phyloP scores from a whole-genome alignment of 2,113 vertebrate genomes.

The Hypomesus transpacificus region DNA sequence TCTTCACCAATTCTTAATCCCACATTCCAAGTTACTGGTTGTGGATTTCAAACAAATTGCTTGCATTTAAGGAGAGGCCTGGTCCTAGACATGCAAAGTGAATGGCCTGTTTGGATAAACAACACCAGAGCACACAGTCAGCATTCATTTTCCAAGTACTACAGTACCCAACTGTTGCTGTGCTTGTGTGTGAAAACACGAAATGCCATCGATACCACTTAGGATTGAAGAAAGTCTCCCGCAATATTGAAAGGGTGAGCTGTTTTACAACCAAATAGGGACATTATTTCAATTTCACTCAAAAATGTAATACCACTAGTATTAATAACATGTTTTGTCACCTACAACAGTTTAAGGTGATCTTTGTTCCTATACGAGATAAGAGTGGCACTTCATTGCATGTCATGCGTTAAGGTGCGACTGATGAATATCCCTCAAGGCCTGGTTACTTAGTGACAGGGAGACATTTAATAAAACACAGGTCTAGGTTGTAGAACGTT shows the following conservation, averaged over 20 bases:
- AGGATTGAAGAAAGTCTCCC: too few relatives aligned
- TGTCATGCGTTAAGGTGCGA: not conserved
- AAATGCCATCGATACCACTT: too few relatives aligned
- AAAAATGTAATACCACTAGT: too few relatives aligned
- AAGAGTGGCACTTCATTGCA: not conserved
- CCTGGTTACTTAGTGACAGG: slow-evolving; percentile 6
- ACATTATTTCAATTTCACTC: too few relatives aligned
- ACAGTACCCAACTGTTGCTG: not conserved
- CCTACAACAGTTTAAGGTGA: not conserved
- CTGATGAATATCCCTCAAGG: not conserved
- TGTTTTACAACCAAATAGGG: too few relatives aligned
- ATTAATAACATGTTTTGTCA: not conserved
- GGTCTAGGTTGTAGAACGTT: not conserved
- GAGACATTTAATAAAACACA: slow-evolving; percentile 8
- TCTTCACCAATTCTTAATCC: not conserved
- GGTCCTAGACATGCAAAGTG: not conserved
- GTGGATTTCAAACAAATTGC: not conserved
- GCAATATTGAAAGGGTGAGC: too few relatives aligned
- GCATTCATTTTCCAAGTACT: not conserved
- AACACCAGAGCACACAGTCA: slow-evolving; percentile 3
- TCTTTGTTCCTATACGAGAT: slow-evolving; percentile 5
- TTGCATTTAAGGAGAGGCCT: not conserved
- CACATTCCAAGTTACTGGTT: not conserved
- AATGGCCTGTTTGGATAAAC: slow-evolving; percentile 8
- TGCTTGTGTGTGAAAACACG: not conserved